Conservation (phyloP, 2,888 invertebrate species). For the Strigamia transsilvanica region DNA sequence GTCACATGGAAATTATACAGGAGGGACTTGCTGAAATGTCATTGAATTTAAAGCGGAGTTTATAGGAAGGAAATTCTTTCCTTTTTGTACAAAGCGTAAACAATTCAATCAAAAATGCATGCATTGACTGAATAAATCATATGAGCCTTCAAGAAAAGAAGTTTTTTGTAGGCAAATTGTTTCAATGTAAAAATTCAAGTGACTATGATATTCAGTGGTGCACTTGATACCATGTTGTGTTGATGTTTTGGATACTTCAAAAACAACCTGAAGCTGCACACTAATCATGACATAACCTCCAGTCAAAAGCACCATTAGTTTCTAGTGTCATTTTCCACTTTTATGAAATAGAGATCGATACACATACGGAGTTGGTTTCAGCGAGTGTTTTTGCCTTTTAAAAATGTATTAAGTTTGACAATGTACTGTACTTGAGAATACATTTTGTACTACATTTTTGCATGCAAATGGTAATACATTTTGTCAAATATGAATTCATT, state of each 20-base stretch:
- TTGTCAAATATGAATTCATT: no score
- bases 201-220: not conserved
- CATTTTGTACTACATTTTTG: no score
- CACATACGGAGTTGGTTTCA: no score
- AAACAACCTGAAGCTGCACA: not conserved
- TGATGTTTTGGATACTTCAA: not conserved
- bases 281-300: no score
- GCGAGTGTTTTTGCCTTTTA: no score
- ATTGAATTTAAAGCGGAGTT: not conserved
- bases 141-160: not conserved
- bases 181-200: not conserved
- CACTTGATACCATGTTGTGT: not conserved
- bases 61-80: not conserved
- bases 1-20: not conserved
- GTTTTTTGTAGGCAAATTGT: not conserved
- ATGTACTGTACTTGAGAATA: no score
- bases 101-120: not conserved
- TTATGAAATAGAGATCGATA: no score
- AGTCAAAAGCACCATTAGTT: no score
- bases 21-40: not conserved
- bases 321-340: no score
- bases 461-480: no score
- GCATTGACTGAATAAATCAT: not conserved
- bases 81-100: not conserved
- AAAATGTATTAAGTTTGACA: no score